phyloP scores from a whole-genome alignment of 2,113 vertebrate genomes.

The Lycaon pictus region DNA sequence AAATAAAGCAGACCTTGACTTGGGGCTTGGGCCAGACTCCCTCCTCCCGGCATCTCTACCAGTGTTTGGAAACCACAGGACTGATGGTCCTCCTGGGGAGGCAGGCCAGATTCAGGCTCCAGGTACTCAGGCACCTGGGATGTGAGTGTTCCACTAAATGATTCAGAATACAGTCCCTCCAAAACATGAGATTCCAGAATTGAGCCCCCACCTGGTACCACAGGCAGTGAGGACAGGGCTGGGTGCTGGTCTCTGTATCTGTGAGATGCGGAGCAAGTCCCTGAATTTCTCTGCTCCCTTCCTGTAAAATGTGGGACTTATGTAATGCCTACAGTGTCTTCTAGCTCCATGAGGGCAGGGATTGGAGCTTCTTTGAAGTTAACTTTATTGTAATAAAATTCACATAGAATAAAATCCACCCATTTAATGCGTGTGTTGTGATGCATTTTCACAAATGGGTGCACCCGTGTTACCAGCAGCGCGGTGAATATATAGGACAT shows the following conservation, averaged over 20 bases:
- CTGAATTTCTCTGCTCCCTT: neutral
- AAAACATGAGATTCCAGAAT: neutral
- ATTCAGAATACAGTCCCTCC: neutral
- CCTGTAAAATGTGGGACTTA: neutral
- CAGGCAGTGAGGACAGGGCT: neutral
- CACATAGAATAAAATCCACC: neutral
- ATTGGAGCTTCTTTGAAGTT: neutral
- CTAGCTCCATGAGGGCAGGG: neutral
- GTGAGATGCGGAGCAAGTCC: neutral
- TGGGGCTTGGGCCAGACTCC: neutral
- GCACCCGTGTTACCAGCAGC: too few species aligned
- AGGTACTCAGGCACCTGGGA: neutral
- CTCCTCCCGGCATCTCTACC: neutral
- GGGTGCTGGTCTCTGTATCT: neutral
- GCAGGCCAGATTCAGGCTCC: neutral
- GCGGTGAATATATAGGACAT: neutral
- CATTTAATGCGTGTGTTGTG: neutral
- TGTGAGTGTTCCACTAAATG: neutral
- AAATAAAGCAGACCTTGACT: conserved; percentile 15
- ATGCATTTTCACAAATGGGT: neutral
- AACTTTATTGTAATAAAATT: neutral
- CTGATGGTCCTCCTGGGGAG: neutral
- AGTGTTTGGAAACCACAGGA: neutral
- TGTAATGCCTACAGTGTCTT: neutral
- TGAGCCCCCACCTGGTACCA: neutral